Evolutionary conservation across 2,797 vertebrate species (phyloP).

Genomic region (Pseudotriccus pelzelni): DNA sequence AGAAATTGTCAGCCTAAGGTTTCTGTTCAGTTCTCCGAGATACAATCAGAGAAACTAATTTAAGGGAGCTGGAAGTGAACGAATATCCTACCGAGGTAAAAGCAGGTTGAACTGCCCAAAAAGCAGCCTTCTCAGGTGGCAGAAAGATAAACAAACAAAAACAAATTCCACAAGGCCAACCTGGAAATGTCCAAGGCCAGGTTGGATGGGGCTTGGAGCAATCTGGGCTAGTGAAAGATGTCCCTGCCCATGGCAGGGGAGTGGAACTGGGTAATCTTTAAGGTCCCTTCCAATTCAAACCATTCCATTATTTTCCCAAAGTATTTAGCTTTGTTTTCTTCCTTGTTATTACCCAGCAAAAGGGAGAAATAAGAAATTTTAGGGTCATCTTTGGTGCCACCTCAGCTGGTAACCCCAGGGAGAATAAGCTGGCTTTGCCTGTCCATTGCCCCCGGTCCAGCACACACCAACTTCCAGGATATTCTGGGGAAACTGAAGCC

Average conservation of each 20-base stretch:
- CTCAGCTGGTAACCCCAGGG: background rate
- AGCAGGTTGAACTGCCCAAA: background rate
- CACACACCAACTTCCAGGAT: background rate
- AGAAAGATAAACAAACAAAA: background rate
- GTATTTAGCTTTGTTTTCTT: background rate
- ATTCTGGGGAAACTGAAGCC: background rate
- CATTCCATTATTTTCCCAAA: background rate
- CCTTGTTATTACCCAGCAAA: background rate
- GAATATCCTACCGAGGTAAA: conserved; percentile 11
- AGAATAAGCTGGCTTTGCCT: background rate
- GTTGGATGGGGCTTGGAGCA: background rate
- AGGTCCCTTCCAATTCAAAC: background rate
- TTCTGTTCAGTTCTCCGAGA: conserved; percentile 38
- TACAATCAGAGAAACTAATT: conserved; percentile 10
- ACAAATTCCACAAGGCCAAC: background rate
- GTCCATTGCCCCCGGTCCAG: fast-evolving
- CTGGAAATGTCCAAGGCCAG: background rate
- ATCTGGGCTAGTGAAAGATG: background rate
- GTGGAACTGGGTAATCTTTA: background rate
- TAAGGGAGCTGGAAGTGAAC: conserved; percentile 46
- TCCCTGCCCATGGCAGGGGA: background rate
- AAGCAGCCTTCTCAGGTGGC: background rate
- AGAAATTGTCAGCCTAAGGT: conserved; percentile 3
- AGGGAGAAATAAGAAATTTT: background rate
- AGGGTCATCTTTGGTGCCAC: background rate